phyloP scores from a whole-genome alignment of 2,113 vertebrate species.

The Tautogolabrus adspersus region DNA sequence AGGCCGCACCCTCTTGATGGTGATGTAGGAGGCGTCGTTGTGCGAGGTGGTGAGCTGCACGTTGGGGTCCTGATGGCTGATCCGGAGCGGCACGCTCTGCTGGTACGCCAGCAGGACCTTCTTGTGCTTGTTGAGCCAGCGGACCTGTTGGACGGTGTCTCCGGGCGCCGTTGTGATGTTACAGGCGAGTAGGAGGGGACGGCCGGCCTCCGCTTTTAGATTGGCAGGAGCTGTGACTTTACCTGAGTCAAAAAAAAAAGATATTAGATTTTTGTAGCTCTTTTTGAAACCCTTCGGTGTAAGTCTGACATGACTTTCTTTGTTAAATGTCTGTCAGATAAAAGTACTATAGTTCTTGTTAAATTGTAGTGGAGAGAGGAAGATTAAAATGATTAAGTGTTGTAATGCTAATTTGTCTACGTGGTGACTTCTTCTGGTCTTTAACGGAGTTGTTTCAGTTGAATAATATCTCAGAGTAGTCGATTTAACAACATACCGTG shows the following conservation, averaged over 20 bases:
- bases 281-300: no score
- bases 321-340: no score
- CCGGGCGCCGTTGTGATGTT: conserved; percentile 59
- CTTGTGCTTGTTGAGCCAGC: conserved; percentile 67
- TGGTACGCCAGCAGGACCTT: conserved; percentile 72
- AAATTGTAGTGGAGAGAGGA: no score
- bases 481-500: conserved; percentile 37
- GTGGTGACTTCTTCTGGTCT: no score
- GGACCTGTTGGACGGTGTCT: conserved; percentile 75
- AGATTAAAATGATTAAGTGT: no score
- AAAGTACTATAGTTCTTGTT: no score
- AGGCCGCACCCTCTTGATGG: conserved; percentile 54
- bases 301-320: no score
- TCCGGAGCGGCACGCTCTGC: neutral
- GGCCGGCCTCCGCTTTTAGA: conserved; percentile 51
- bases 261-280: no score
- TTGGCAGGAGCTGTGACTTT: conserved; percentile 64
- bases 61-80: conserved; percentile 41
- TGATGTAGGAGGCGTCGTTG: conserved; percentile 70
- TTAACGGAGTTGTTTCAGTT: no score
- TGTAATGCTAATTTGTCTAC: no score
- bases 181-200: conserved; percentile 72
- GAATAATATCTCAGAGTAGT: no score
- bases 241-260: conserved; percentile 39
- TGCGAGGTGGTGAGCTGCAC: conserved; percentile 60